phyloP scores from a whole-genome alignment of 2,797 vertebrate species.

The Macrochelys suwanniensis region DNA sequence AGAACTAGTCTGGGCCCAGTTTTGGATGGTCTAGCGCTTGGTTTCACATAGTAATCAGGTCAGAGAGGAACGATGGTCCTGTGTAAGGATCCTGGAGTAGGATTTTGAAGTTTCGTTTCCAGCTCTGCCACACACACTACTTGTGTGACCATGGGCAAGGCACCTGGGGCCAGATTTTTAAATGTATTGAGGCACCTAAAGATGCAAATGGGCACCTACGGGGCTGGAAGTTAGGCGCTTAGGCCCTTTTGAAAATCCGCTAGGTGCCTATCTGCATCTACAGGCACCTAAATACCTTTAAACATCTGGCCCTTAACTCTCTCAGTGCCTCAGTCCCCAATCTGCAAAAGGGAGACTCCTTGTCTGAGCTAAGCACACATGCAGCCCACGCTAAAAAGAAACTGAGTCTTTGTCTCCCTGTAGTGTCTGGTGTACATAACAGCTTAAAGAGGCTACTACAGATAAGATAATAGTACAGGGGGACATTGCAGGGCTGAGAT shows the following conservation, averaged over 20 bases:
- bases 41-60: not conserved
- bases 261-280: not conserved
- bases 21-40: not conserved
- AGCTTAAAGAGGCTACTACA: not conserved
- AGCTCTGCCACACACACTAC: not conserved
- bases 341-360: not conserved
- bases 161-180: not conserved
- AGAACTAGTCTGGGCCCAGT: rapidly evolving
- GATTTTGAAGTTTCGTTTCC: not conserved
- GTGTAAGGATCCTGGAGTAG: not conserved
- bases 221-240: not conserved
- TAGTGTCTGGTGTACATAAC: not conserved
- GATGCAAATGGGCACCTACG: too few relatives aligned
- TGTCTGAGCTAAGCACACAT: not conserved
- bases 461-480: not conserved
- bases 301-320: too few relatives aligned
- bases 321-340: not conserved
- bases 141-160: not conserved
- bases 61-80: not conserved
- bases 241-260: not conserved
- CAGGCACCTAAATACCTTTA: too few relatives aligned
- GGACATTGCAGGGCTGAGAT: rapidly evolving
- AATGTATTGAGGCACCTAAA: not conserved
- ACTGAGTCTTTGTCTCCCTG: not conserved
- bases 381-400: too few relatives aligned